These are phyloP conservation scores for Thysanoteuthis rhombus DNA, from an alignment of 2,888 invertebrate species.

Conservation along the genomic window DNA sequence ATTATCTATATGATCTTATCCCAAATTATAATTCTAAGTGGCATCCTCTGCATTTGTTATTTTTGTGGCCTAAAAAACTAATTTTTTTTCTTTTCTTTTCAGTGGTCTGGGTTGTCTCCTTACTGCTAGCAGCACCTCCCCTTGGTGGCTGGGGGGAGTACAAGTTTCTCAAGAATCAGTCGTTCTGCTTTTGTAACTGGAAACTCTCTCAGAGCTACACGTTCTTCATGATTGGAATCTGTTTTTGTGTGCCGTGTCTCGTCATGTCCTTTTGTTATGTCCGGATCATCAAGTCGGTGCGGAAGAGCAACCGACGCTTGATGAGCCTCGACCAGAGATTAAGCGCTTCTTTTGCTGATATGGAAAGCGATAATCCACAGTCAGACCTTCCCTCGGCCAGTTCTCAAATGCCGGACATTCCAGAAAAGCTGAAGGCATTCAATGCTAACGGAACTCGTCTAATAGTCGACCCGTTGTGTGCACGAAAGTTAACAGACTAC, in stretches of 20 bases:
- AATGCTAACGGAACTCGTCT: not conserved
- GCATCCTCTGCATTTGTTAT: not conserved
- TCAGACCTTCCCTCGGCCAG: not conserved
- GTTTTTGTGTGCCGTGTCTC: constrained; percentile 58
- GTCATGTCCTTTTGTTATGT: constrained; percentile 59
- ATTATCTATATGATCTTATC: no score
- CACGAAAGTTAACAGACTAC: constrained; percentile 15
- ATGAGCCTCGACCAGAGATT: not conserved
- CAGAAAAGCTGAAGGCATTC: not conserved
- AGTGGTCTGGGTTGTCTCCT: constrained; percentile 53
- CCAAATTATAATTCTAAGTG: no score
- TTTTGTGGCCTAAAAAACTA: not conserved
- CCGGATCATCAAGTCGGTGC: constrained; percentile 46
- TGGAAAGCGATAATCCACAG: not conserved
- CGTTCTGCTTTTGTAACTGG: constrained; percentile 62
- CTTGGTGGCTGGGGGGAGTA: constrained; percentile 60
- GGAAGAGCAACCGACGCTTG: constrained; percentile 42
- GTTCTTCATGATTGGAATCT: constrained; percentile 59
- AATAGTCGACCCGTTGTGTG: not conserved
- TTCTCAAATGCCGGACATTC: not conserved
- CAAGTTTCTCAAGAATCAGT: constrained; percentile 50
- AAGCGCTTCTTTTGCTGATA: not conserved
- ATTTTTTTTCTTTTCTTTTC: constrained; percentile 24
- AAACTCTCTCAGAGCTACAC: constrained; percentile 52
- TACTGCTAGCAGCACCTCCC: constrained; percentile 52